Conservation (phyloP, 1,140 invertebrate species). For the Solenopsis invicta region DNA sequence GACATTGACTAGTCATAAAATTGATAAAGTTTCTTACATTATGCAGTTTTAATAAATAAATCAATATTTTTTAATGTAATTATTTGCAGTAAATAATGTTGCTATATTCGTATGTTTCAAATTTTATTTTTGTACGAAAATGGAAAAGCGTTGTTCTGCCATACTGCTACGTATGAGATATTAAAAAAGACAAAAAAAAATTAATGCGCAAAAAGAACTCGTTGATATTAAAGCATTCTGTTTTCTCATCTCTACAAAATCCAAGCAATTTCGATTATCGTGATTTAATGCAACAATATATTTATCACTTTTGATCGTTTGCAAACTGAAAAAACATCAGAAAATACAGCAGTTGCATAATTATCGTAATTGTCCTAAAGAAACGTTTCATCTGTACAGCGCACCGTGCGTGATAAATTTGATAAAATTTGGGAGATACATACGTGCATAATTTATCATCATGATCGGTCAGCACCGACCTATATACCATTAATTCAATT, state of each 20-base stretch:
- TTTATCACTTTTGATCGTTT: neutral
- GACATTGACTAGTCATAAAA: neutral
- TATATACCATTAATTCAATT: neutral
- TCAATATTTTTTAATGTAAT: neutral
- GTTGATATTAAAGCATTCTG: neutral
- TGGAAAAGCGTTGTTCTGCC: neutral
- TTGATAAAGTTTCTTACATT: neutral
- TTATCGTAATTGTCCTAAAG: neutral
- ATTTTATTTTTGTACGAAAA: neutral
- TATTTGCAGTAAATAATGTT: neutral
- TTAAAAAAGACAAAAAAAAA: neutral
- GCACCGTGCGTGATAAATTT: neutral
- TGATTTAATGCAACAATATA: neutral
- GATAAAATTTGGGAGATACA: neutral
- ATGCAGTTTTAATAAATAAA: neutral
- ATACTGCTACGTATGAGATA: neutral
- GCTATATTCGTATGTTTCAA: neutral
- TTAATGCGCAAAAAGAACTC: neutral
- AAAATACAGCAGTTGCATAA: neutral
- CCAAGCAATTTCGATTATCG: neutral
- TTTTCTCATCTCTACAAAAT: neutral
- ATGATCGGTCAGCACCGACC: constrained; percentile 11
- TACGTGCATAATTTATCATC: constrained; percentile 13
- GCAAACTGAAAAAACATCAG: neutral
- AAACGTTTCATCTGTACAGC: neutral